Conservation (phyloP, 2,797 vertebrate genomes). For the Syncerus caffer region DNA sequence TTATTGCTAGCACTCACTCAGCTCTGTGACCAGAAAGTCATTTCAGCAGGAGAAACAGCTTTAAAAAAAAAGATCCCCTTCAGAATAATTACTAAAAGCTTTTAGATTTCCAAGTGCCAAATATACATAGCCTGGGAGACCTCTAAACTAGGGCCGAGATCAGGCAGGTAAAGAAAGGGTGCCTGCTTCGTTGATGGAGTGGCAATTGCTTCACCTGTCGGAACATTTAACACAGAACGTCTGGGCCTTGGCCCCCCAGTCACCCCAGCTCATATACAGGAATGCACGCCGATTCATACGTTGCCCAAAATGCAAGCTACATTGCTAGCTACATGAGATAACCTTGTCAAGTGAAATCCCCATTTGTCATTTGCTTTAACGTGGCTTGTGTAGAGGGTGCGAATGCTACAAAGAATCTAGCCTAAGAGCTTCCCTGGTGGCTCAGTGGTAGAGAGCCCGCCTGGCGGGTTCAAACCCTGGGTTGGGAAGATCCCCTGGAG, state of each 20-base stretch:
- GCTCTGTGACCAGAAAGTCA: conserved; percentile 58
- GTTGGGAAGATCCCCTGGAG: background rate
- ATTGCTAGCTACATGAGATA: background rate
- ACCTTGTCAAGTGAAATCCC: background rate
- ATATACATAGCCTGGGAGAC: background rate
- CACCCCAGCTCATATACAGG: background rate
- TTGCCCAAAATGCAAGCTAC: background rate
- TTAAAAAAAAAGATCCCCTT: conserved; percentile 42
- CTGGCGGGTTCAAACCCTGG: background rate
- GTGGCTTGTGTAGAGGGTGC: background rate
- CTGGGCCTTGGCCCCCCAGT: background rate
- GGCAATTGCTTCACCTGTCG: background rate
- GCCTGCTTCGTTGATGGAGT: background rate
- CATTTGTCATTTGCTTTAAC: background rate
- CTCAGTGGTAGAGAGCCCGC: background rate
- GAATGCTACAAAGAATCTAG: background rate
- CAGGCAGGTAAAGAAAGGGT: background rate
- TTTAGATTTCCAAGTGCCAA: conserved; percentile 17
- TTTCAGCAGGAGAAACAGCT: conserved; percentile 67
- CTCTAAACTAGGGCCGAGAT: background rate
- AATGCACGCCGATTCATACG: background rate
- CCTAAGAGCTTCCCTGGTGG: background rate
- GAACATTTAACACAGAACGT: background rate
- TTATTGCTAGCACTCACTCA: conserved; percentile 72
- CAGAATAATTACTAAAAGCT: conserved; percentile 44